Evolutionary conservation across 2,888 invertebrate species (phyloP).

Genomic region (Hanleya hanleyi): DNA sequence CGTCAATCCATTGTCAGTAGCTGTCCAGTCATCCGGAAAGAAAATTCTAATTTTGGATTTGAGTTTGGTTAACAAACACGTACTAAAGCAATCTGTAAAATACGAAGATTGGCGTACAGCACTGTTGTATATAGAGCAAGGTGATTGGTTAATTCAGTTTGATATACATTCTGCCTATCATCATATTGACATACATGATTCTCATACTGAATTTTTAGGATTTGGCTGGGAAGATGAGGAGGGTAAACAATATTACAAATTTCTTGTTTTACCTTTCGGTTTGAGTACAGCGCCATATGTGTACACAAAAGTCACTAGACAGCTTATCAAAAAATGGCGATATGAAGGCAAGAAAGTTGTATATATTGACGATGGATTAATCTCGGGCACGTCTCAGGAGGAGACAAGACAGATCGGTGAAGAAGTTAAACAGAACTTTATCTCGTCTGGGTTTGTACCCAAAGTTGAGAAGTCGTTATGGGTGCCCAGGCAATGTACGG

Average conservation of each 20-base stretch:
- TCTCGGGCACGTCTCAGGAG: background rate
- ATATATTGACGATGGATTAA: background rate
- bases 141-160: slow-evolving; percentile 15
- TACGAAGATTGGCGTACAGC: slow-evolving; percentile 15
- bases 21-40: background rate
- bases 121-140: background rate
- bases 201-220: slow-evolving; percentile 10
- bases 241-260: background rate
- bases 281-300: background rate
- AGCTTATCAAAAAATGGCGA: background rate
- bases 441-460: background rate
- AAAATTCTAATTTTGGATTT: slow-evolving; percentile 10
- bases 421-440: background rate
- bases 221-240: slow-evolving; percentile 10
- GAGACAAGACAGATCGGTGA: background rate
- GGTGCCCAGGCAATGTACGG: background rate
- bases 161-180: slow-evolving; percentile 22
- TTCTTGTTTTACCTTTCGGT: background rate
- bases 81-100: slow-evolving; percentile 5
- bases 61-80: background rate
- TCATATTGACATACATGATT: slow-evolving; percentile 13
- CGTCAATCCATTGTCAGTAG: slow-evolving; percentile 5
- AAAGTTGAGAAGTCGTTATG: background rate
- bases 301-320: background rate
- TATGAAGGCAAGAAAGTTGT: slow-evolving; percentile 1